Evolutionary conservation across 2,888 invertebrate species (phyloP), one percentile per base, ranked within the genome.

Genomic region (Andrena dorsata): DNA sequence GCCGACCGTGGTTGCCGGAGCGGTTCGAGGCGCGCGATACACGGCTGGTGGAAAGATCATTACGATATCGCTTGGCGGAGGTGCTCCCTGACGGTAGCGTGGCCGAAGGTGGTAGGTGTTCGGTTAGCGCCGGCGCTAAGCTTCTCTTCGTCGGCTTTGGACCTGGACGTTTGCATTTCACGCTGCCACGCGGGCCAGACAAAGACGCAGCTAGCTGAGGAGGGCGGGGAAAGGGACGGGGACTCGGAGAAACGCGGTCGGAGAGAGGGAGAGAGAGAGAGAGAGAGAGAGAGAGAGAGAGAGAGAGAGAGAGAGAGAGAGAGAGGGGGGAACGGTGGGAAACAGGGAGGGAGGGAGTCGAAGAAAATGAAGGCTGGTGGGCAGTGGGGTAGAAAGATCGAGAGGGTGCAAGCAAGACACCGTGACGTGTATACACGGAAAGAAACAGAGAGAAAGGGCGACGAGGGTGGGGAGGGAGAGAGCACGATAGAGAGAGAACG

Each of bases 101-200:
- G 68, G 78, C 72, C 69, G 79, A 58, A 74, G 70, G 32, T 51
- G 63, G 70, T 66, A 58, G 80, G 78, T 61, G 70, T 85, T 87
- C 84, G 86, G 86, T 89, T 88, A 89, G 86, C 86, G 86, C 85
- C 85, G 83, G 89, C 88, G 85, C 87, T 89, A 90, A 87, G 82
- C 86, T 82, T 75, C 84, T 76, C 85, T 83, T 85, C 84, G 84
- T 84, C 75, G 51, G 82, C 86, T 90, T 89, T 84, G 86, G 86
- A 85, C 60, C 68, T 56, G 76, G 84, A 84, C 87, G 89, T 90
- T 91, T 90, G 87, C 89, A 87, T 90, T 91, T 87, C 88, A 80
- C 87, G 86, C 77, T 85, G 51, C 75, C 74, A 41, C 73, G 66
- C 72, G 79, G 49, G 47, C 10, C n/a, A 56, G 73, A 86, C 64